Conservation (phyloP, 1,140 invertebrate genomes). For the Metaphire vulgaris region DNA sequence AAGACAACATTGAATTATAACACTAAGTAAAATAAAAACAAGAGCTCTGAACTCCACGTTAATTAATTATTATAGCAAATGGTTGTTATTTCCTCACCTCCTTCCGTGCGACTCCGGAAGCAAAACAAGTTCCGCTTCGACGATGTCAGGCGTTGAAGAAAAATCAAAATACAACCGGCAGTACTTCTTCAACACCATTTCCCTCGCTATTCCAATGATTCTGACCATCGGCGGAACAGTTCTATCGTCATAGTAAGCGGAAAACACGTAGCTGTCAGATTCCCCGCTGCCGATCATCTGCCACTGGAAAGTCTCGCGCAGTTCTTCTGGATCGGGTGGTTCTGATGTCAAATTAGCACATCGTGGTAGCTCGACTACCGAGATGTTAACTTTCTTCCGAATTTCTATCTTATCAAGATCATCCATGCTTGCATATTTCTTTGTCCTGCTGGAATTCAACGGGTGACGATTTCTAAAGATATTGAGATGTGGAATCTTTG, state of each 20-base stretch:
- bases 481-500: neutral
- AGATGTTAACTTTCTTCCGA: neutral
- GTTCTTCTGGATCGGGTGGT: neutral
- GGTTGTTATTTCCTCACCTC: constrained; percentile 13
- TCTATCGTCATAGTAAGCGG: constrained; percentile 20
- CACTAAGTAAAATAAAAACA: too few relatives aligned
- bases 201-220: constrained; percentile 14
- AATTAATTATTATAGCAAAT: too few relatives aligned
- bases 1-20: too few relatives aligned
- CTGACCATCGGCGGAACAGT: neutral
- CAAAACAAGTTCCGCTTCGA: neutral
- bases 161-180: constrained; percentile 23
- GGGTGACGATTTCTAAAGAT: too few relatives aligned
- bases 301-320: neutral
- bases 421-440: neutral
- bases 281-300: neutral
- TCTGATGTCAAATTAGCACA: neutral
- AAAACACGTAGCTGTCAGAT: constrained; percentile 7
- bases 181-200: constrained; percentile 8
- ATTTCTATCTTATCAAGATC: neutral
- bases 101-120: constrained; percentile 20
- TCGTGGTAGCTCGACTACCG: too few relatives aligned
- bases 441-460: neutral
- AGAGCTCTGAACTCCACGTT: too few relatives aligned
- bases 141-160: neutral